phyloP scores from a whole-genome alignment of 35 echinoderm and acorn worm species.

The Chiridota heheva region DNA sequence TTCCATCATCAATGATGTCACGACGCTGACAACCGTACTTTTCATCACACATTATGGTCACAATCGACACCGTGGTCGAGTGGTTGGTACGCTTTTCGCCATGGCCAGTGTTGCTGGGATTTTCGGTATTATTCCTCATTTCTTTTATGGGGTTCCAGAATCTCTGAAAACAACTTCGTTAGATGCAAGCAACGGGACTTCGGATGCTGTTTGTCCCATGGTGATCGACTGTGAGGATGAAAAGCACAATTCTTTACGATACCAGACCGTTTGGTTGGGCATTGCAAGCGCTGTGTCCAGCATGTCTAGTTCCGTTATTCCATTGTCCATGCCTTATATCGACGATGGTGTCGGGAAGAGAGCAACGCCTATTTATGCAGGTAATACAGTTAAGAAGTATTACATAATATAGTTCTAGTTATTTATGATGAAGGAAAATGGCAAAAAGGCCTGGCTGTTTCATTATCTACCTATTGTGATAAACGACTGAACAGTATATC shows the following conservation, averaged over 20 bases:
- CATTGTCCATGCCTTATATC: conserved; percentile 71
- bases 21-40: conserved; percentile 40
- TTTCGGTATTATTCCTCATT: conserved; percentile 64
- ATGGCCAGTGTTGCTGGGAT: conserved; percentile 6
- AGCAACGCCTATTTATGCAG: conserved; percentile 69
- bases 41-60: conserved; percentile 86
- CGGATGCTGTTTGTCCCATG: neutral
- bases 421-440: too few species aligned
- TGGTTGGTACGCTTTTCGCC: conserved; percentile 14
- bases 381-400: conserved; percentile 22
- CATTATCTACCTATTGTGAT: too few species aligned
- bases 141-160: conserved; percentile 58
- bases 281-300: conserved; percentile 53
- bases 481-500: too few species aligned
- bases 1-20: conserved; percentile 53
- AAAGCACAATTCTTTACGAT: neutral
- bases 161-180: too few species aligned
- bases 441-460: too few species aligned
- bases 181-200: neutral
- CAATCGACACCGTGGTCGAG: conserved; percentile 70
- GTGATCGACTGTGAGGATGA: neutral
- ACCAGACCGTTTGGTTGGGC: conserved; percentile 49
- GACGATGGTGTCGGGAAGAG: conserved; percentile 70
- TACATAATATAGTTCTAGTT: too few species aligned
- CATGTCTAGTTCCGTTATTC: conserved; percentile 49